Evolutionary conservation across 35 echinoderm and acorn worm genomes (phyloP), one percentile per base, ranked within the genome.

Genomic region (Hemicentrotus pulcherrimus): DNA sequence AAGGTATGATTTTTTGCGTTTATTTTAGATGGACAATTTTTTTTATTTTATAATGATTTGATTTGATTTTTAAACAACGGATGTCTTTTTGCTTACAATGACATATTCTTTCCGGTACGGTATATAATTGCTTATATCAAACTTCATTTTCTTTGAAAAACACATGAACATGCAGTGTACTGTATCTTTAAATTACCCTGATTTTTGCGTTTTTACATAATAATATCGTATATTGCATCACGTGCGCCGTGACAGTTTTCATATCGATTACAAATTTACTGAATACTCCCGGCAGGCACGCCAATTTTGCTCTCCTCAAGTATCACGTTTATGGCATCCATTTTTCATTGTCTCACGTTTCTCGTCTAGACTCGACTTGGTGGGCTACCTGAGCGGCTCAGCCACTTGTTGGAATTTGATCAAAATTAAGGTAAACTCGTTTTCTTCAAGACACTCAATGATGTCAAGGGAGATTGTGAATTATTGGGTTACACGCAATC

Each of bases 401-500:
- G 24, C 65, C 65, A 78, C 65, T 78, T 78, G 65, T 78, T 78
- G 5, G 65, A 78, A 78, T 18, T n/a, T 78, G 65, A 78, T 78
- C 65, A 78, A 28, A 28, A 78, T 78, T 15, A 78, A 78, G 28
- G 52, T 14, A 59, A 78, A 78, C 19, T 78, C 19, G 65, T 78
- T 78, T 78, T 22, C 65, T 78, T 78, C 65, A 78, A 78, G 65
- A 78, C 65, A 28, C 19, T 28, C 7, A 78, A 28, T 28, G 19
- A 22, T 78, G 65, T 78, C 65, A 78, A 78, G 65, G 65, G 65
- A 78, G 65, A n/a, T 78, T 78, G 28, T 7, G 65, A 28, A 78
- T 78, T 78, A 78, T 78, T 78, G 28, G 65, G 65, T 78, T 78
- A 78, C 65, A 78, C 65, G 65, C 65, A 78, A 78, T n/a, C 65